A percentile compares a stretch with the other conserved stretches of the same genome.
These are phyloP conservation scores for Nymphalis c-album DNA, from an alignment of 2,888 invertebrate genomes.

Conservation along the genomic window DNA sequence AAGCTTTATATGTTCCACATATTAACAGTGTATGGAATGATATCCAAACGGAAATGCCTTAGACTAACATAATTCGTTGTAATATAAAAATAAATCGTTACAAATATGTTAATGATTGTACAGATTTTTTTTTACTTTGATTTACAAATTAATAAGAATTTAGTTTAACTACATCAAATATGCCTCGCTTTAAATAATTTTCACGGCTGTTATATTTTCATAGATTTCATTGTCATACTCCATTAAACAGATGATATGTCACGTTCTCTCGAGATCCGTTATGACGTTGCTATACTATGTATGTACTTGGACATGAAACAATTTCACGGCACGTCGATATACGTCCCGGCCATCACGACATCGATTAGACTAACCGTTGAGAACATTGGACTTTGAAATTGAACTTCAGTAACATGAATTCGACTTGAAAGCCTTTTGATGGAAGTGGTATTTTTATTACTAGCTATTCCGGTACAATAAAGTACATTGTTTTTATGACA, in stretches of 20 bases:
- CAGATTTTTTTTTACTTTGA: too few species aligned
- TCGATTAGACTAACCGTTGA: constrained; percentile 22
- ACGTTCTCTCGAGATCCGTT: constrained; percentile 34
- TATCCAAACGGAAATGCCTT: too few species aligned
- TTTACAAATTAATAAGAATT: too few species aligned
- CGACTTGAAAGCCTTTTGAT: too few species aligned
- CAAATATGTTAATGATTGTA: too few species aligned
- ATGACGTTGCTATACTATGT: constrained; percentile 30
- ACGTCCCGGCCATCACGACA: constrained; percentile 28
- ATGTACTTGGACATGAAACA: constrained; percentile 30
- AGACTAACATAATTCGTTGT: too few species aligned
- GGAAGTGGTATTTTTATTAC: too few species aligned
- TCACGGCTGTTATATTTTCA: not conserved
- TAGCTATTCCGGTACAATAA: too few species aligned
- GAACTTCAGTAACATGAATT: constrained; percentile 7
- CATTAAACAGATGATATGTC: constrained; percentile 26
- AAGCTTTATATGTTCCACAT: too few species aligned
- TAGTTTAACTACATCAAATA: not conserved
- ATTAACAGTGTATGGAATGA: too few species aligned
- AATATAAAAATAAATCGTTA: too few species aligned
- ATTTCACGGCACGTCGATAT: constrained; percentile 38
- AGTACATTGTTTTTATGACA: too few species aligned
- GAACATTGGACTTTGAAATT: constrained; percentile 14
- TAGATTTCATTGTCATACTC: constrained; percentile 4
- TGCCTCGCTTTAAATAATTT: not conserved